Evolutionary conservation across 2,797 vertebrate genomes (phyloP).

Genomic region (Sebastes baramenuke): DNA sequence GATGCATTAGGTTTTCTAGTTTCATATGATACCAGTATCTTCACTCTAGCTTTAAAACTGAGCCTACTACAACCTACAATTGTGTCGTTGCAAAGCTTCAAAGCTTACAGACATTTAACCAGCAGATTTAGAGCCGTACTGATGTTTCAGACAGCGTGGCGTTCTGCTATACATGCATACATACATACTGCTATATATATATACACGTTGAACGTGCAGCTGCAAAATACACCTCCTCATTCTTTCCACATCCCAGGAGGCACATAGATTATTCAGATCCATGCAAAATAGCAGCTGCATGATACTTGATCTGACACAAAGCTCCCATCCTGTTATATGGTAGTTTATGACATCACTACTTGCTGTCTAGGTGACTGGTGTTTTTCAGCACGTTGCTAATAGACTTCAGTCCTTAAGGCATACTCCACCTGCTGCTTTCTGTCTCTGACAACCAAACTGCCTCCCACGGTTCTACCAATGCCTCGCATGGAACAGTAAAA

Average conservation of each 20-base stretch:
- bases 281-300: conserved; percentile 34
- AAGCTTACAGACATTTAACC: background rate
- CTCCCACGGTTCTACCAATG: background rate
- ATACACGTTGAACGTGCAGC: background rate
- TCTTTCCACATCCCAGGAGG: background rate
- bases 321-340: background rate
- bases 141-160: background rate
- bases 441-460: background rate
- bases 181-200: too few relatives aligned
- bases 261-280: conserved; percentile 22
- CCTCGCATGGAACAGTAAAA: background rate
- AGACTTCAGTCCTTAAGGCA: background rate
- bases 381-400: background rate
- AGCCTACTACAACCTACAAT: background rate
- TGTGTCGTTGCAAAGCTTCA: background rate
- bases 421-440: background rate
- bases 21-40: too few relatives aligned
- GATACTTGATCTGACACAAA: background rate
- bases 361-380: conserved; percentile 2
- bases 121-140: conserved; percentile 12
- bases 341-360: conserved; percentile 2
- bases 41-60: too few relatives aligned
- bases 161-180: background rate
- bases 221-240: conserved; percentile 6
- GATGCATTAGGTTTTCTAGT: too few relatives aligned